These are phyloP conservation scores for Tiliacea citrago DNA, from an alignment of 2,888 invertebrate species.

Conservation along the genomic window DNA sequence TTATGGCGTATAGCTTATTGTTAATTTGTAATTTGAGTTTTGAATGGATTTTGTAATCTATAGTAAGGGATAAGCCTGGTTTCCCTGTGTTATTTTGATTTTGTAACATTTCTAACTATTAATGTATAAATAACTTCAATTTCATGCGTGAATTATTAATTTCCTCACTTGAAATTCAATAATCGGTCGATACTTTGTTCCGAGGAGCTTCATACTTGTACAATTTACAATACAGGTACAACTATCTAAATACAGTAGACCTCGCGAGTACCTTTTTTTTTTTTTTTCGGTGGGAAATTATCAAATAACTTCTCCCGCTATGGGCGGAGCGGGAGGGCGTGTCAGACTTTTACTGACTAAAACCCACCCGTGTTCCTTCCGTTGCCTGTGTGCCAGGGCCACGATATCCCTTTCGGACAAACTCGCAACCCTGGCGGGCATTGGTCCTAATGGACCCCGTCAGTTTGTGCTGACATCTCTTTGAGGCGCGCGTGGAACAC, in stretches of 20 bases:
- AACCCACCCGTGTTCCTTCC: too few relatives aligned
- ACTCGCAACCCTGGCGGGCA: too few relatives aligned
- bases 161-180: neutral
- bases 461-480: too few relatives aligned
- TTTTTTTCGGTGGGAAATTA: too few relatives aligned
- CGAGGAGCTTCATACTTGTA: neutral
- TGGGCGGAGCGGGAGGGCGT: too few relatives aligned
- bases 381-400: too few relatives aligned
- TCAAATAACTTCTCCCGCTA: too few relatives aligned
- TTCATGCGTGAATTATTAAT: neutral
- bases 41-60: slow-evolving; percentile 10
- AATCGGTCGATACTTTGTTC: neutral
- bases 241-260: neutral
- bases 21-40: slow-evolving; percentile 31
- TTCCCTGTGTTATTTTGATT: neutral
- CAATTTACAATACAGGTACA: neutral
- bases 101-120: neutral
- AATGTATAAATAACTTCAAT: neutral
- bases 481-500: too few relatives aligned
- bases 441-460: too few relatives aligned
- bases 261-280: too few relatives aligned
- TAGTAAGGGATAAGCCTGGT: neutral
- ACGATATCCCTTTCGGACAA: too few relatives aligned
- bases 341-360: too few relatives aligned
- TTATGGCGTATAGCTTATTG: slow-evolving; percentile 51